Evolutionary conservation across 1,140 invertebrate genomes (phyloP), one percentile per base, ranked within the genome.

Genomic region (Kradibia gibbosae): DNA sequence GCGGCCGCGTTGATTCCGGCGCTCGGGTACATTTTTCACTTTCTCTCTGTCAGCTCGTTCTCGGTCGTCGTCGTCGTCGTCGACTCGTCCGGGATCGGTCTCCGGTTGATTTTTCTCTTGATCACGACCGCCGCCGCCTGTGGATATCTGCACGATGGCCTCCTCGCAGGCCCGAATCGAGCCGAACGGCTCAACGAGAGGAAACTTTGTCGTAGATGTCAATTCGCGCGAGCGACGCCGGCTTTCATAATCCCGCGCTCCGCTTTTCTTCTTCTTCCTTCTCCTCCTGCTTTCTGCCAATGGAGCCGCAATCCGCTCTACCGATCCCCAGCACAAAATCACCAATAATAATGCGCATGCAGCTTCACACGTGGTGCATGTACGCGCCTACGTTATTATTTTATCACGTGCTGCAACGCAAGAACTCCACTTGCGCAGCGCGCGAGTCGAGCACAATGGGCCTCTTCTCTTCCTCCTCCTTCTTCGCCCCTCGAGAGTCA

Each of bases 1-100:
- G 92, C 93, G 85, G 93, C 93, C 83, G 93, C 92, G 86, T 93
- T 93, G 89, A 93, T 93, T 90, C 93, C 93, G 87, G 92, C 91
- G 89, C 92, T 93, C 42, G 92, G 92, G 90, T 93, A 93, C 93
- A 93, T 93, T 85, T 90, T 92, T 74, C 80, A 72, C 60, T 82
- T 45, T 62, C 55, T 79, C 70, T 50, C 15, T 48, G 53, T n/a
- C 39, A 25, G 50, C 53, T 17, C n/a, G 8, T 17, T 48, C 45
- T 48, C 45, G 45, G 45, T 48, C 45, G 45, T 48, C 45, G 8
- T 48, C 17, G 45, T 48, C 45, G 45, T 48, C 45, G 8, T 48
- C 17, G 45, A 10, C n/a, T n/a, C n/a, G n/a, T n/a, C n/a, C n/a
- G n/a, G n/a, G n/a, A n/a, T n/a, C n/a, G n/a, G n/a, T n/a, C n/a